A percentile compares a stretch with the other conserved stretches of the same genome.
phyloP scores from a whole-genome alignment of 2,113 vertebrate genomes.

The Taxidea taxus region DNA sequence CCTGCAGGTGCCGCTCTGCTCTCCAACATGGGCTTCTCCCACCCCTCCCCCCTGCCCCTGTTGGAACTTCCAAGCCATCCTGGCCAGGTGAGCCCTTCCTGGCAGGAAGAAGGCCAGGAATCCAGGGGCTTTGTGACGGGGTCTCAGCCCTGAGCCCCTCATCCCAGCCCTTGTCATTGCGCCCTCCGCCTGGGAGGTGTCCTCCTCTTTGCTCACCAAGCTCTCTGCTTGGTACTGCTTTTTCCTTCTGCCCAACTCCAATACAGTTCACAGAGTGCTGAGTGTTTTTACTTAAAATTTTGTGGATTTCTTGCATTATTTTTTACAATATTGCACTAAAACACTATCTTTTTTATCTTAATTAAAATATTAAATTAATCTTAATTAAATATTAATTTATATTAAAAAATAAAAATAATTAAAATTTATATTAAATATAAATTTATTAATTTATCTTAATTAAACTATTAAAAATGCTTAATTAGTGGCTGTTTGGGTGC shows the following conservation, averaged over 20 bases:
- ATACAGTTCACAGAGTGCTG: fast-evolving
- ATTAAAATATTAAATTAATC: too few species aligned
- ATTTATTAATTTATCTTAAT: too few species aligned
- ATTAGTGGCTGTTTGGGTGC: not conserved
- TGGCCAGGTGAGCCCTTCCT: not conserved
- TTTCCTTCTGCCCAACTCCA: not conserved
- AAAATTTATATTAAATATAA: too few species aligned
- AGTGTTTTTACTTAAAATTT: not conserved
- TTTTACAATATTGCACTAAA: not conserved
- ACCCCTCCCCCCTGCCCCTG: not conserved
- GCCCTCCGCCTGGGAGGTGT: not conserved
- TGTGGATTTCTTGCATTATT: not conserved
- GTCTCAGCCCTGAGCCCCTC: fast-evolving
- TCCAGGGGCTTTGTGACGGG: not conserved
- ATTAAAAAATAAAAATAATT: too few species aligned
- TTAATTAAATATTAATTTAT: too few species aligned
- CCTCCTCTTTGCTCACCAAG: too few species aligned
- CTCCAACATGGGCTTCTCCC: too few species aligned
- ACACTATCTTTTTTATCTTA: not conserved
- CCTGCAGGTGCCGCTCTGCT: not conserved
- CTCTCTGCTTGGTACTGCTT: fast-evolving
- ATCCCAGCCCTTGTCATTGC: fast-evolving
- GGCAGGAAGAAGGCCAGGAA: not conserved
- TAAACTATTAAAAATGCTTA: too few species aligned
- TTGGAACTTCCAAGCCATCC: not conserved